phyloP scores from a whole-genome alignment of 1,140 invertebrate genomes.

The Sycophila sp. region DNA sequence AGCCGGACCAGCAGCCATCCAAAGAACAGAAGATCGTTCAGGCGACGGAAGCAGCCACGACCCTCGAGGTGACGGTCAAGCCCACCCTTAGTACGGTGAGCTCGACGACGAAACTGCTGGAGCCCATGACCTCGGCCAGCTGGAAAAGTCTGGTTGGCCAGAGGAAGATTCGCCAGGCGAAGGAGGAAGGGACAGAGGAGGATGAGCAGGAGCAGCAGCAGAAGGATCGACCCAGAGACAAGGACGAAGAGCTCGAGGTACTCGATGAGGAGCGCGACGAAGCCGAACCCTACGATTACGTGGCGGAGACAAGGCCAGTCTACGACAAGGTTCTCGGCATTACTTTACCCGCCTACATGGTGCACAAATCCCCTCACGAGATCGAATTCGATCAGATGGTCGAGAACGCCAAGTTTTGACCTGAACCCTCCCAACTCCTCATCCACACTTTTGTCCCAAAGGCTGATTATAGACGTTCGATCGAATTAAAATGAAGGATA shows the following conservation, averaged over 20 bases:
- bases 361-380: slow-evolving; percentile 74
- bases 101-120: neutral
- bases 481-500: too few relatives aligned
- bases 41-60: neutral
- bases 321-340: slow-evolving; percentile 73
- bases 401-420: slow-evolving; percentile 22
- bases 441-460: too few relatives aligned
- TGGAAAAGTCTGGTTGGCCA: neutral
- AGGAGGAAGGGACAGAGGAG: neutral
- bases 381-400: slow-evolving; percentile 71
- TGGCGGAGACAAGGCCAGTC: slow-evolving; percentile 71
- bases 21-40: neutral
- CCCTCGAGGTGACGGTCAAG: neutral
- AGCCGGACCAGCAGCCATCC: slow-evolving; percentile 44
- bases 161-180: neutral
- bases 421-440: too few relatives aligned
- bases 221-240: neutral
- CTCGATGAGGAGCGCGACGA: slow-evolving; percentile 40
- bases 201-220: neutral
- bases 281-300: slow-evolving; percentile 60
- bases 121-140: neutral
- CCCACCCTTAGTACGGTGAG: neutral
- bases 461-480: too few relatives aligned
- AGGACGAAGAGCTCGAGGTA: slow-evolving; percentile 19
- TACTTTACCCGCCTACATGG: slow-evolving; percentile 74